Evolutionary conservation across 2,797 vertebrate genomes (phyloP).

Genomic region (Protosalanx chinensis): DNA sequence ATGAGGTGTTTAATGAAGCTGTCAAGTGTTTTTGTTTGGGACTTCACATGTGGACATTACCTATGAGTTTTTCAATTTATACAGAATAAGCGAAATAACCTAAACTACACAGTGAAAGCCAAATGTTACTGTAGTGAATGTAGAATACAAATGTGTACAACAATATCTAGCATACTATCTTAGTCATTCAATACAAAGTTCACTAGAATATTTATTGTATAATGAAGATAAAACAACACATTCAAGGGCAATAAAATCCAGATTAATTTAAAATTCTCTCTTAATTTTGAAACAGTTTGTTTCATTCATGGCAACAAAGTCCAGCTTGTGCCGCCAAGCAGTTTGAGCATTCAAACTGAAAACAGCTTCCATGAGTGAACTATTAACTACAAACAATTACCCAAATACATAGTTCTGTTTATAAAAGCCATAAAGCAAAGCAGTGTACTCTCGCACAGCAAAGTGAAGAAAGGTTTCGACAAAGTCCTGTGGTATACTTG

Average conservation of each 20-base stretch:
- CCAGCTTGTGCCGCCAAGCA: slow-evolving; percentile 99
- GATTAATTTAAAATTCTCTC: slow-evolving; percentile 86
- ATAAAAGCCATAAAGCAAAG: slow-evolving; percentile 98
- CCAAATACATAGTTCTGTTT: slow-evolving; percentile 96
- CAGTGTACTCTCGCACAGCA: slow-evolving; percentile 95
- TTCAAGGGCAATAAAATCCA: slow-evolving; percentile 91
- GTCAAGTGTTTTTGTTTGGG: slow-evolving; percentile 77
- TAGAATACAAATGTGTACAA: slow-evolving; percentile 99
- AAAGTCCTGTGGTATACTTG: slow-evolving; percentile 80
- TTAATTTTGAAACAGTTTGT: slow-evolving; percentile 88
- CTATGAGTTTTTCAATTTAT: slow-evolving; percentile 75
- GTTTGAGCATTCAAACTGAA: slow-evolving; percentile 86
- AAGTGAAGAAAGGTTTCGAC: slow-evolving; percentile 90
- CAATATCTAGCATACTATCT: slow-evolving; percentile 97
- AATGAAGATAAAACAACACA: slow-evolving; percentile 98
- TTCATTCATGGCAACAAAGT: slow-evolving; percentile 99
- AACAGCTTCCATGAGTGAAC: slow-evolving; percentile 94
- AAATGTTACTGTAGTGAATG: slow-evolving; percentile 97
- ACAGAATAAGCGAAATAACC: slow-evolving; percentile 83
- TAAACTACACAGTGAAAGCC: slow-evolving; percentile 93
- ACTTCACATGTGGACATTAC: slow-evolving; percentile 80
- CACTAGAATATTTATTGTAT: slow-evolving; percentile 98
- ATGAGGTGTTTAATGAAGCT: slow-evolving; percentile 81
- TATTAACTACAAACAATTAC: slow-evolving; percentile 98
- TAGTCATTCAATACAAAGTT: slow-evolving; percentile 99